These are phyloP conservation scores for Drosophila jambulina DNA, from an alignment of 1,140 invertebrate species.

Conservation along the genomic window DNA sequence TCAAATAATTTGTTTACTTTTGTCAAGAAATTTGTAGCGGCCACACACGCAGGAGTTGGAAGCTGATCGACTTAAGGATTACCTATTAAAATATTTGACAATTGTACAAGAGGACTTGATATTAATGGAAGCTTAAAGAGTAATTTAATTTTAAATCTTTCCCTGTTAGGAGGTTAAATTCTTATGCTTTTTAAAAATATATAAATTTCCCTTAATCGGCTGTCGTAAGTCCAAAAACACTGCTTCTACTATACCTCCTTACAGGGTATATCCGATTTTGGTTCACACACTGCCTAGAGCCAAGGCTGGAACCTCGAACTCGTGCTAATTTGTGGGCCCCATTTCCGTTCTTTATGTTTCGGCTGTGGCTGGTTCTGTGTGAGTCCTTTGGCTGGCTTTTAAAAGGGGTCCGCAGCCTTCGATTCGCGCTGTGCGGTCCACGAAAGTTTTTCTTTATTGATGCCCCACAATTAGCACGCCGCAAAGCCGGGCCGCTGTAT, in stretches of 20 bases:
- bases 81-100: not conserved
- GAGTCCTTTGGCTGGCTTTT: constrained; percentile 39
- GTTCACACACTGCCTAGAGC: constrained; percentile 50
- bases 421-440: constrained; percentile 55
- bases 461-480: constrained; percentile 71
- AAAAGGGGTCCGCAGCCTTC: constrained; percentile 10
- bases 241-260: not conserved
- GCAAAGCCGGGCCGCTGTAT: constrained; percentile 31
- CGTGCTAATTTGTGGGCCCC: constrained; percentile 74
- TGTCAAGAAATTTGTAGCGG: constrained; percentile 58
- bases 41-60: constrained; percentile 30
- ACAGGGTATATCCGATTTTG: constrained; percentile 38
- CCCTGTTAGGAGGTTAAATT: not conserved
- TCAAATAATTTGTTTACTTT: constrained; percentile 79
- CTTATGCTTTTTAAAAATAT: not conserved
- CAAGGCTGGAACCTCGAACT: constrained; percentile 24
- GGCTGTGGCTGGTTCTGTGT: constrained; percentile 7
- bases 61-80: constrained; percentile 2
- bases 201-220: no score
- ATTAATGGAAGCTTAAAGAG: not conserved
- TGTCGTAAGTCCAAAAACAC: not conserved
- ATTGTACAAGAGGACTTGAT: not conserved
- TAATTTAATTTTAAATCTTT: not conserved
- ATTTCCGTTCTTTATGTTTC: constrained; percentile 74
- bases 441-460: constrained; percentile 57